Evolutionary conservation across 2,113 vertebrate genomes (phyloP).

Genomic region (Cervus canadensis): DNA sequence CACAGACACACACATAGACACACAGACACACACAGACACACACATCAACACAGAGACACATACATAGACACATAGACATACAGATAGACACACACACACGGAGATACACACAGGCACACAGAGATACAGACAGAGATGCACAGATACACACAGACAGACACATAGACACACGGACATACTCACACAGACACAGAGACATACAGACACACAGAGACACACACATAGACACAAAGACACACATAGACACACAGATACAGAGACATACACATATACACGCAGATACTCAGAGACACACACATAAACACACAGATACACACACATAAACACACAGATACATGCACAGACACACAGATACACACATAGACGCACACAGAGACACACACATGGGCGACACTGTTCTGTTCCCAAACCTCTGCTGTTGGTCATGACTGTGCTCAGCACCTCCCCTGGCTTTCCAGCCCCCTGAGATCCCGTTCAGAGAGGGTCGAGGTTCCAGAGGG

Average conservation of each 20-base stretch:
- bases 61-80: no score
- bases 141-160: neutral
- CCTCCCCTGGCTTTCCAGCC: neutral
- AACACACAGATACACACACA: neutral
- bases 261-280: neutral
- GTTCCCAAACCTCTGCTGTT: neutral
- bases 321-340: neutral
- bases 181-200: neutral
- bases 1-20: neutral
- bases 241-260: neutral
- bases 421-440: no score
- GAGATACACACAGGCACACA: neutral
- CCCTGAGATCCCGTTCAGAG: neutral
- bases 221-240: no score
- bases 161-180: neutral
- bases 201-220: neutral
- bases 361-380: no score
- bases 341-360: neutral
- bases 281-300: no score
- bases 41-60: neutral
- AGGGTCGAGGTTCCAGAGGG: fast-evolving
- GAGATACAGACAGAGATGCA: neutral
- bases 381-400: neutral
- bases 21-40: fast-evolving
- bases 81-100: neutral